Percentiles rank a stretch among this genome's conserved stretches.
Evolutionary conservation across 2,888 invertebrate genomes (phyloP).

Genomic region (Nebria salina): DNA sequence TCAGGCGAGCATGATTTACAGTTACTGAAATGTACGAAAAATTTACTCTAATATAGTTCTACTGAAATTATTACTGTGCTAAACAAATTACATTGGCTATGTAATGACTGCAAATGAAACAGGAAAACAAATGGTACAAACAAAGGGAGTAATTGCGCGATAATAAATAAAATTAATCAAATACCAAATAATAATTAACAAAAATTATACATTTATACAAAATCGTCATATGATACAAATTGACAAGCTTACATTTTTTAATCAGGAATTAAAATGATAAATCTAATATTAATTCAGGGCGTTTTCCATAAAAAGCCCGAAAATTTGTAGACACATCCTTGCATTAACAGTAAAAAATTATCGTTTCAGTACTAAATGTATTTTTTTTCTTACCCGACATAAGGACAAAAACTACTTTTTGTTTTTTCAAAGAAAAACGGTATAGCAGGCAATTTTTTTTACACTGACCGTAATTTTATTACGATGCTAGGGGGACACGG

Average conservation of each 20-base stretch:
- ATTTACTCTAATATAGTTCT: constrained; percentile 36
- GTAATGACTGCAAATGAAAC: not conserved
- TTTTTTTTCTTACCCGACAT: not conserved
- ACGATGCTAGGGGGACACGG: constrained; percentile 17
- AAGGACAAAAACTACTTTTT: constrained; percentile 23
- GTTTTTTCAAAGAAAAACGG: constrained; percentile 29
- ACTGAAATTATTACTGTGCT: not conserved
- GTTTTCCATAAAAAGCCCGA: not conserved
- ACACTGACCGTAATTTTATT: constrained; percentile 37
- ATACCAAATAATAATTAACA: not conserved
- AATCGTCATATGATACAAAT: too few species aligned
- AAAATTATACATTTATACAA: too few species aligned
- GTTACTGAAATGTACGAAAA: constrained; percentile 28
- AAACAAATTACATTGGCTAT: not conserved
- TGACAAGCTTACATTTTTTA: too few species aligned
- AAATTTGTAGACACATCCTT: not conserved
- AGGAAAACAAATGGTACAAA: not conserved
- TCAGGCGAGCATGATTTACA: constrained; percentile 26
- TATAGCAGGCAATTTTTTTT: constrained; percentile 36
- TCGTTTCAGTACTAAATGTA: constrained; percentile 11
- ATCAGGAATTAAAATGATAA: too few species aligned
- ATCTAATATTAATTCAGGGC: not conserved
- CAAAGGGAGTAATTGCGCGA: not conserved
- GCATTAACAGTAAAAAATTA: constrained; percentile 14
- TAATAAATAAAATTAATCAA: not conserved